Evolutionary conservation across 2,888 invertebrate genomes (phyloP), one percentile per base, ranked within the genome.

Genomic region (Willowsia nigromaculata): DNA sequence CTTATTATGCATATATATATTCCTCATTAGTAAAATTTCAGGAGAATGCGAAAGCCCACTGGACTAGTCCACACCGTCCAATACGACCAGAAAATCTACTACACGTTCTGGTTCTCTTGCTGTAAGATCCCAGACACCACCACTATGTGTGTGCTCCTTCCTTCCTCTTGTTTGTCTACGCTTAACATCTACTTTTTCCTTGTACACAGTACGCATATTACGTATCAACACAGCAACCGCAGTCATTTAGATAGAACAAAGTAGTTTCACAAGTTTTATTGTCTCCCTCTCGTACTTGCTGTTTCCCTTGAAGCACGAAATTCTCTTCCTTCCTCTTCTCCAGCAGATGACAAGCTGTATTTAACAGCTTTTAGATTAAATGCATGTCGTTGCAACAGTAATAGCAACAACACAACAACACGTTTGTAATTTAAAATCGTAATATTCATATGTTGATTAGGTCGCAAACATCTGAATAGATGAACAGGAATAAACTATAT

Each of bases 371-470:
- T 37, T 18, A 37, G 37, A 11, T 37, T 33, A 68, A 37, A 33
- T 59, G 7, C 1, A 59, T 27, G 65, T 7, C 18, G 9, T n/a
- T n/a, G 65, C 65, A 33, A 33, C n/a, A 6, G n/a, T 15, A 65
- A n/a, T n/a, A 65, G 59, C 3, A 65, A 33, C 65, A 65, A 25
- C 56, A 25, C 7, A 59, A n/a, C 6, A 53, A 62, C 15, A 15
- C 18, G 27, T 30, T 68, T 68, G 18, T 68, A 37, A 68, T 68
- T 68, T 68, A 68, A 18, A 68, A 68, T 33, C 37, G n/a, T n/a
- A n/a, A 37, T 37, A 85, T 85, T 74, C 85, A 74, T 76, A 85
- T 76, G 85, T 43, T 85, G 85, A 85, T 76, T 85, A 85, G 85
- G 71, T 25, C n/a, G 18, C 7, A 37, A 37, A 37, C n/a, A 68